phyloP scores from a whole-genome alignment of 1,140 invertebrate genomes.

The Harlomillsia oculata region DNA sequence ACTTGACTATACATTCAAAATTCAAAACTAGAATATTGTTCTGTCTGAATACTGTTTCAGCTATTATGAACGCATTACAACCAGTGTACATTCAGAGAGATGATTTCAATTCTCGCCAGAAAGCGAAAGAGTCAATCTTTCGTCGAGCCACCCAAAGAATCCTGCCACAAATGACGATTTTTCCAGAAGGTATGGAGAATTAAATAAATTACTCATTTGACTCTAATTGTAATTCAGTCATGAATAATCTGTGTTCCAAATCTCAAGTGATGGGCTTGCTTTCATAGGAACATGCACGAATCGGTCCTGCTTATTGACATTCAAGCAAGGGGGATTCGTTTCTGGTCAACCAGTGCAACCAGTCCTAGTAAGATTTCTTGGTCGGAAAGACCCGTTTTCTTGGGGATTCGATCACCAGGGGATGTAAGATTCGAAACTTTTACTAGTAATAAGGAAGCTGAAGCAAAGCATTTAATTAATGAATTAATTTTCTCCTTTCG shows the following conservation, averaged over 20 bases:
- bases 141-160: too few species aligned
- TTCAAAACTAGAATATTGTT: too few species aligned
- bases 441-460: neutral
- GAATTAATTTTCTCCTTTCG: conserved; percentile 44
- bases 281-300: conserved; percentile 95
- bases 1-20: too few species aligned
- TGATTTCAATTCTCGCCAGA: conserved; percentile 80
- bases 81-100: conserved; percentile 88
- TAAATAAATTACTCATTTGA: too few species aligned
- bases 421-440: conserved; percentile 56
- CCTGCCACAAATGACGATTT: too few species aligned
- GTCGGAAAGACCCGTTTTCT: conserved; percentile 81
- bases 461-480: neutral
- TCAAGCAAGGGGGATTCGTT: too few species aligned
- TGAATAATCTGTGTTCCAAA: too few species aligned
- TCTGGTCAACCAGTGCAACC: conserved; percentile 84
- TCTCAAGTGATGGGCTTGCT: too few species aligned
- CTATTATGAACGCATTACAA: too few species aligned
- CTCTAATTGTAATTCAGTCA: too few species aligned
- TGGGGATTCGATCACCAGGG: conserved; percentile 97
- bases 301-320: conserved; percentile 79
- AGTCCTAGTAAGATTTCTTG: conserved; percentile 82
- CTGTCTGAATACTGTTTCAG: too few species aligned
- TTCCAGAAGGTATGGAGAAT: too few species aligned
- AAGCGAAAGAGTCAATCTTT: conserved; percentile 83